These are phyloP conservation scores for Epinotia bilunana DNA, from an alignment of 2,888 invertebrate species.

Conservation along the genomic window DNA sequence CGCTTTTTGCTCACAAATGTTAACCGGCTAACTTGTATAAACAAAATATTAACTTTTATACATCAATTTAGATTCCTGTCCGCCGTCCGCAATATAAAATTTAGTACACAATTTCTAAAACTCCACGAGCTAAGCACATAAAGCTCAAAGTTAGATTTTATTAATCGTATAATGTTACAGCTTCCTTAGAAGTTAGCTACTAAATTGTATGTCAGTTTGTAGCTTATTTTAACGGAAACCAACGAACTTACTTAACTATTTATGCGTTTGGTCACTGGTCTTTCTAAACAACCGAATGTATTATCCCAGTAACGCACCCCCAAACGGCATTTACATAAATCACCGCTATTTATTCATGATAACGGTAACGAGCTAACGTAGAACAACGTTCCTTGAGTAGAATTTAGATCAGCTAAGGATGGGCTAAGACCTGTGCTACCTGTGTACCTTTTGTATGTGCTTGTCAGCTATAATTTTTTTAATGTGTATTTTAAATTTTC, in stretches of 20 bases:
- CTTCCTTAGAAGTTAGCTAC: conserved; percentile 27
- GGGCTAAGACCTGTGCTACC: not conserved
- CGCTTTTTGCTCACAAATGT: conserved; percentile 43
- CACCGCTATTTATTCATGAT: conserved; percentile 34
- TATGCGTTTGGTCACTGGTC: conserved; percentile 12
- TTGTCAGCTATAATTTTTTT: too few species aligned
- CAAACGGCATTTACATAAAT: conserved; percentile 27
- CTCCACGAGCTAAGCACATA: conserved; percentile 7
- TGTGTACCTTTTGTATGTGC: too few species aligned
- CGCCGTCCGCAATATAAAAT: conserved; percentile 6
- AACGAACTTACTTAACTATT: conserved; percentile 10
- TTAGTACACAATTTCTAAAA: not conserved
- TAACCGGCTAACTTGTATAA: conserved; percentile 27
- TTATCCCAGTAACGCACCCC: conserved; percentile 3
- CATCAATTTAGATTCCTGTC: not conserved
- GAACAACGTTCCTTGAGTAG: conserved; percentile 4
- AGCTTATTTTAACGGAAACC: conserved; percentile 10
- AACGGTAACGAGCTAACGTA: conserved; percentile 18
- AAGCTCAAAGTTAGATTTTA: conserved; percentile 9
- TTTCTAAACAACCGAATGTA: conserved; percentile 16
- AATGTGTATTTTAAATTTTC: too few species aligned
- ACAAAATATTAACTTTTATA: not conserved
- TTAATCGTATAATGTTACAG: conserved; percentile 19
- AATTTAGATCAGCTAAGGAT: not conserved
- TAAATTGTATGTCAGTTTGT: conserved; percentile 10